Conservation (phyloP, 2,888 invertebrate genomes). For the Andrena chrysosceles region DNA sequence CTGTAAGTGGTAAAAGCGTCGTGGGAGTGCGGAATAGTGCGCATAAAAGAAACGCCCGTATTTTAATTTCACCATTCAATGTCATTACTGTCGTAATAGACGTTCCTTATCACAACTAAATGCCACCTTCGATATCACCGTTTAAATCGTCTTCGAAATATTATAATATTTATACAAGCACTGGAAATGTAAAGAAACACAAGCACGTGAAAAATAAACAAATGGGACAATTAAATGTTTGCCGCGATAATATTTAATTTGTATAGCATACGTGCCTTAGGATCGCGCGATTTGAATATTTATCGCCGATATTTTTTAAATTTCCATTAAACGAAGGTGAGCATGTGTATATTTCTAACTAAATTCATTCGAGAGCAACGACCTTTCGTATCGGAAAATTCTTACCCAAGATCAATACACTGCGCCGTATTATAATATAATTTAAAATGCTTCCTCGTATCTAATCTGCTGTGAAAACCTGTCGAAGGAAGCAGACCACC, state of each 20-base stretch:
- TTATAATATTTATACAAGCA: not conserved
- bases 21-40: constrained; percentile 42
- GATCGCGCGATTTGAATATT: too few species aligned
- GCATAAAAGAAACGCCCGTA: constrained; percentile 35
- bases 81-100: not conserved
- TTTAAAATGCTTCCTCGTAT: constrained; percentile 25
- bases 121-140: not conserved
- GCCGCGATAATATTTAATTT: too few species aligned
- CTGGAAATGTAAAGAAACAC: too few species aligned
- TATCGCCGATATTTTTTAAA: too few species aligned
- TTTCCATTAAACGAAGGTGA: too few species aligned
- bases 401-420: not conserved
- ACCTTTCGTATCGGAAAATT: too few species aligned
- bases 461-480: constrained; percentile 57
- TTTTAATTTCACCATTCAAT: constrained; percentile 26
- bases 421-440: not conserved
- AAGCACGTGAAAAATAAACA: too few species aligned
- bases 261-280: too few species aligned
- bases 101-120: not conserved
- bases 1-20: constrained; percentile 64
- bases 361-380: too few species aligned
- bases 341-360: too few species aligned
- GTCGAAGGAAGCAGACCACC: constrained; percentile 32
- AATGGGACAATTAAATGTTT: too few species aligned
- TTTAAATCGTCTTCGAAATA: not conserved